Conservation (phyloP, 2,113 vertebrate genomes). For the Upupa epops region DNA sequence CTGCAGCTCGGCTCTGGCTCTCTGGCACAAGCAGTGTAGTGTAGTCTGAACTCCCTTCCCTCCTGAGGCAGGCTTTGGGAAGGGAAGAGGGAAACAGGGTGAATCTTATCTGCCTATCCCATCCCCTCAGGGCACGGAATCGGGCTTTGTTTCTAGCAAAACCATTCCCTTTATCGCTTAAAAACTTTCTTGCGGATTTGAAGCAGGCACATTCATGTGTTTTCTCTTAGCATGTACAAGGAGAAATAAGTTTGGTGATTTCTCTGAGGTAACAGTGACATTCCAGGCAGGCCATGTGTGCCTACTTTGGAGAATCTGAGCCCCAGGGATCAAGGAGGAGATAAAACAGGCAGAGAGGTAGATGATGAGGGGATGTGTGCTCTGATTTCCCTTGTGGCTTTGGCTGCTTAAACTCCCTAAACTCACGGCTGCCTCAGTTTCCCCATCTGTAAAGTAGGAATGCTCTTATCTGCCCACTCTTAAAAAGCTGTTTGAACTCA, state of each 20-base stretch:
- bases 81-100: constrained; percentile 40
- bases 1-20: not conserved
- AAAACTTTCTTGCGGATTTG: not conserved
- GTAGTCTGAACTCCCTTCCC: constrained; percentile 20
- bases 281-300: not conserved
- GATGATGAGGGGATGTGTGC: not conserved
- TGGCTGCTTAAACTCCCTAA: not conserved
- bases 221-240: constrained; percentile 2
- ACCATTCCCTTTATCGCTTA: not conserved
- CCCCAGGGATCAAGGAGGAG: not conserved
- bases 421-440: not conserved
- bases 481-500: not conserved
- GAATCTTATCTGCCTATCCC: constrained; percentile 56
- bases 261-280: not conserved
- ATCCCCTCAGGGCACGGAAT: constrained; percentile 22
- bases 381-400: not conserved
- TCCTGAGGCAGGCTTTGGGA: not conserved
- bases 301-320: not conserved
- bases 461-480: not conserved
- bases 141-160: constrained; percentile 66
- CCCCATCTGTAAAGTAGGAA: not conserved
- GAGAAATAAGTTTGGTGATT: not conserved
- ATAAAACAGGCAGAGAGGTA: not conserved
- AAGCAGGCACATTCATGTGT: constrained; percentile 58
- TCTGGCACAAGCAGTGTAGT: not conserved